Conservation (phyloP, 2,113 vertebrate species). For the Anthoscopus minutus region DNA sequence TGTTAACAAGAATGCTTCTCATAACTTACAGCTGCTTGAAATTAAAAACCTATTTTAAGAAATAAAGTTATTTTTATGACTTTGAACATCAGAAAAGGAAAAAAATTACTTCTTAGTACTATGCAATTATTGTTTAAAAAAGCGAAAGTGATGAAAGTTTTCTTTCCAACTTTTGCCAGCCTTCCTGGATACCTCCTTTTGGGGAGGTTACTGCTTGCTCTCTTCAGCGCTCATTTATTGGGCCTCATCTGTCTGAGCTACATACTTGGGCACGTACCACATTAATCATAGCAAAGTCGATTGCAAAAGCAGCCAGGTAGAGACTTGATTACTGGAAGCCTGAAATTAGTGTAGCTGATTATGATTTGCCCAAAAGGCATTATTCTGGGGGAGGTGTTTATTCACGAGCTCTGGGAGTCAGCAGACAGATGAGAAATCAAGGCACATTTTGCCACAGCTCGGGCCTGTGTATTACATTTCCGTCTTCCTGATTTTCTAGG, state of each 20-base stretch:
- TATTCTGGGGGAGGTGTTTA: not conserved
- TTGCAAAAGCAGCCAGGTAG: conserved; percentile 15
- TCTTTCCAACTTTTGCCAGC: not conserved
- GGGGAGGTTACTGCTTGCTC: not conserved
- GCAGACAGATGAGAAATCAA: not conserved
- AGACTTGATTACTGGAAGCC: conserved; percentile 26
- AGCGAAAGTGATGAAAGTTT: not conserved
- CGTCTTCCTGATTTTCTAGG: not conserved
- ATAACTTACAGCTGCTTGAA: not conserved
- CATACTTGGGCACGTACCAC: not conserved
- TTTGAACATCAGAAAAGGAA: not conserved
- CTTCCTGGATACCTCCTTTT: not conserved
- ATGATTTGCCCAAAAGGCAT: not conserved
- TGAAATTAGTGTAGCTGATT: conserved; percentile 29
- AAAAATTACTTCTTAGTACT: not conserved
- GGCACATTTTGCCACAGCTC: not conserved
- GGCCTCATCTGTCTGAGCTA: not conserved
- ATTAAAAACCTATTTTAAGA: not conserved
- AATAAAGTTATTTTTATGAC: not conserved
- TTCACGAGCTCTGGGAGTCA: not conserved
- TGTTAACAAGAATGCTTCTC: not conserved
- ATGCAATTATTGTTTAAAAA: not conserved
- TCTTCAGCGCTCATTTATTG: not conserved
- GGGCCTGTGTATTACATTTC: not conserved
- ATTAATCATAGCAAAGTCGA: not conserved